Evolutionary conservation across 2,113 vertebrate genomes (phyloP), one percentile per base, ranked within the genome.

Genomic region (Prolemur simus): DNA sequence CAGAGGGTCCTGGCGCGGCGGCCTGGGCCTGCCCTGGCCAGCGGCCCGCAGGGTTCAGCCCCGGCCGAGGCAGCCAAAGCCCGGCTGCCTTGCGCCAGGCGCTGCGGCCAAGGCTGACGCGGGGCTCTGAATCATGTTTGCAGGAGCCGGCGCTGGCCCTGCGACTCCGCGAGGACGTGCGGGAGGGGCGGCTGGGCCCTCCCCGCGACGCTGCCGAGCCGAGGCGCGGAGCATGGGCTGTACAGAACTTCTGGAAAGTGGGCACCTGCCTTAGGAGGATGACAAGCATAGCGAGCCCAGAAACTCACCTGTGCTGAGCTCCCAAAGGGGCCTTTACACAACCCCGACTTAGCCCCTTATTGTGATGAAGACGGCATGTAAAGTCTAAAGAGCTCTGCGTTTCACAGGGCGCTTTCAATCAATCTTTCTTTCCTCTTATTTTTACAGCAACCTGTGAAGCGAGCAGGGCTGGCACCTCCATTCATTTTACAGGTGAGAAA

Each of bases 21-120:
- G 34, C 12, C 87, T 5, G 15, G 87, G 96, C 85, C 90, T 21
- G 39, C 85, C 66, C 56, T 93, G 95, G 95, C 84, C 56, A 7
- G 34, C 5, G 25, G 91, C 88, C 69, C n/a, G 34, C 34, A 87
- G 73, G 73, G 94, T 97, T 95, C 82, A 89, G 89, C 66, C 64
- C 2, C 17, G 89, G 96, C 91, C 96, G 47, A 95, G 81, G 77
- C 68, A 18, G 81, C 91, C 91, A 49, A 92, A 45, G 69, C 37
- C 34, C 20, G 29, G 56, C 7, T 14, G 29, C n/a, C 76, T 54
- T 47, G 85, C 58, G 92, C 97, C 96, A 83, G 76, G 13, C 76
- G 71, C 56, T 29, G 32, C 12, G 63, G 94, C 96, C 96, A 94
- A 91, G 37, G 78, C 81, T 96, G 97, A 97, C 96, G 94, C 54